Evolutionary conservation across 2,888 invertebrate genomes (phyloP).

Genomic region (Harpalus rubripes): DNA sequence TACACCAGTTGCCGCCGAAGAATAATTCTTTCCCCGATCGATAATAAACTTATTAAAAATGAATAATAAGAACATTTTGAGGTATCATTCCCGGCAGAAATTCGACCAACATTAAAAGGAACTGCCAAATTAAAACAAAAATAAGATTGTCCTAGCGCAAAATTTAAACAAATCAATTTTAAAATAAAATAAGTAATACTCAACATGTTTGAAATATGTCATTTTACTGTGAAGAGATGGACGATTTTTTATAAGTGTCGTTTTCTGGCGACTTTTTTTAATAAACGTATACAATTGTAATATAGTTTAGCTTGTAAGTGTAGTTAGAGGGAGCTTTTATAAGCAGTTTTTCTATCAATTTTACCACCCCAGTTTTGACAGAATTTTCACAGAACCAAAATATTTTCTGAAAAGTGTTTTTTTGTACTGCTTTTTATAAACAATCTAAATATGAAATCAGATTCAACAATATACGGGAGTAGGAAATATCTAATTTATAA

Average conservation of each 20-base stretch:
- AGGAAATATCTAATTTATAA: background rate
- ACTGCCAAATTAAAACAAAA: conserved; percentile 74
- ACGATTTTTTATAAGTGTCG: conserved; percentile 76
- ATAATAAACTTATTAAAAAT: conserved; percentile 70
- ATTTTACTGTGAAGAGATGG: conserved; percentile 73
- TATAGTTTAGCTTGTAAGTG: conserved; percentile 75
- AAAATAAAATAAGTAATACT: conserved; percentile 67
- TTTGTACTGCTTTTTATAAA: conserved; percentile 68
- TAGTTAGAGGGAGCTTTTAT: conserved; percentile 71
- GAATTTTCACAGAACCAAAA: conserved; percentile 61
- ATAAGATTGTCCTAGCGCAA: conserved; percentile 67
- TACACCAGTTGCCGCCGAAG: conserved; percentile 71
- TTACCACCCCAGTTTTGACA: conserved; percentile 62
- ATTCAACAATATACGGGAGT: too few relatives aligned
- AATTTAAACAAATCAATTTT: conserved; percentile 56
- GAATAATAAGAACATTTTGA: conserved; percentile 72
- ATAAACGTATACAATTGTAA: conserved; percentile 76
- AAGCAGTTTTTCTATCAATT: conserved; percentile 70
- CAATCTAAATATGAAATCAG: conserved; percentile 13
- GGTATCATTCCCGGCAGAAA: conserved; percentile 76
- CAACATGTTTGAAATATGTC: conserved; percentile 75
- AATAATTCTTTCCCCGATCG: conserved; percentile 72
- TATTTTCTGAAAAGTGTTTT: conserved; percentile 68
- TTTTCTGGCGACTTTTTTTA: conserved; percentile 75
- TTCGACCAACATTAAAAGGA: conserved; percentile 74